Percentiles rank a stretch among this genome's conserved stretches.
Evolutionary conservation across 2,797 vertebrate genomes (phyloP).

Genomic region (Poeciliopsis gracilis): DNA sequence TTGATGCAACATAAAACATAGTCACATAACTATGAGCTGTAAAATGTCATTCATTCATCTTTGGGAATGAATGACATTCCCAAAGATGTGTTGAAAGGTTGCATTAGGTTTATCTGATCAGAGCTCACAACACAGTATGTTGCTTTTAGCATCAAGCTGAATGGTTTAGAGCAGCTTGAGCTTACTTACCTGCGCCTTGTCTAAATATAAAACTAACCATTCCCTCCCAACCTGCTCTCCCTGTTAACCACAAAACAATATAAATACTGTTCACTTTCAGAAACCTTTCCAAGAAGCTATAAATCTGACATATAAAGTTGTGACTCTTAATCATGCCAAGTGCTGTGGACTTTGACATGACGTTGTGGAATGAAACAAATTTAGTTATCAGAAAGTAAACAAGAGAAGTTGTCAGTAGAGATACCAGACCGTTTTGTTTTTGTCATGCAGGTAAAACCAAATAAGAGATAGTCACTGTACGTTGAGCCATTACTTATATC

Average conservation of each 20-base stretch:
- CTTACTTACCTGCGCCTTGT: constrained; percentile 29
- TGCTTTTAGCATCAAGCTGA: constrained; percentile 55
- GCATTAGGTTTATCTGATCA: constrained; percentile 61
- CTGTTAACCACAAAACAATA: constrained; percentile 36
- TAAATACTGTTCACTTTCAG: constrained; percentile 10
- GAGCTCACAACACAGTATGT: constrained; percentile 50
- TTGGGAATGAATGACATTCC: background rate
- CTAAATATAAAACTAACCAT: constrained; percentile 4
- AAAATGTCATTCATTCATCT: constrained; percentile 13
- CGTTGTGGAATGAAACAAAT: constrained; percentile 53
- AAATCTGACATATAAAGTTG: constrained; percentile 44
- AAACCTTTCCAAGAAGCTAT: constrained; percentile 7
- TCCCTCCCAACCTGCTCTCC: constrained; percentile 1
- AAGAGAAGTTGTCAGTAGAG: constrained; percentile 48
- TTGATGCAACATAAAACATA: background rate
- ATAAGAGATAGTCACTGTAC: constrained; percentile 32
- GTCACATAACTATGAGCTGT: background rate
- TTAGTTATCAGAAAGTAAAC: constrained; percentile 63
- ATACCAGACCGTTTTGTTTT: constrained; percentile 53
- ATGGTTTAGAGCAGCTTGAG: constrained; percentile 25
- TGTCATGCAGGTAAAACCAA: constrained; percentile 25
- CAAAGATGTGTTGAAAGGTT: constrained; percentile 35
- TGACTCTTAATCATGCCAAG: constrained; percentile 28
- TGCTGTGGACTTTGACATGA: constrained; percentile 48
- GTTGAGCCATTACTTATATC: constrained; percentile 30